Evolutionary conservation across 2,888 invertebrate genomes (phyloP).

Genomic region (Apomyelois bistriatella): DNA sequence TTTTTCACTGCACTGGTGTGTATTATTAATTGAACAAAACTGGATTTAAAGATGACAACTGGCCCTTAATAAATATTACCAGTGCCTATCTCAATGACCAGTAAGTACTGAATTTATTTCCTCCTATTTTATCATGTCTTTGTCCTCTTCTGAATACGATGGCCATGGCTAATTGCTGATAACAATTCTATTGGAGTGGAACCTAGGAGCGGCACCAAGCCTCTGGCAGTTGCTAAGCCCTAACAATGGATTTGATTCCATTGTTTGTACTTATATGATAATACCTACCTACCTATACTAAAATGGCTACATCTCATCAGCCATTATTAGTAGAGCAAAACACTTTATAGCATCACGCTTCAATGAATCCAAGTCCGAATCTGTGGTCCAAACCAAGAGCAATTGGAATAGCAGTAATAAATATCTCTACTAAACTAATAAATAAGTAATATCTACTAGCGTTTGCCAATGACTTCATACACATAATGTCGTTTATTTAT

Average conservation of each 20-base stretch:
- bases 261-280: not conserved
- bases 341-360: slow-evolving; percentile 13
- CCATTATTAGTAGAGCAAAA: slow-evolving; percentile 9
- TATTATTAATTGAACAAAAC: too few relatives aligned
- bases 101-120: not conserved
- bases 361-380: not conserved
- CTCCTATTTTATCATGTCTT: not conserved
- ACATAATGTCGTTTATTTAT: too few relatives aligned
- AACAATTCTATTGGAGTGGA: not conserved
- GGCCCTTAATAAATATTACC: too few relatives aligned
- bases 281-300: too few relatives aligned
- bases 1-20: too few relatives aligned
- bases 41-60: too few relatives aligned
- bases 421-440: too few relatives aligned
- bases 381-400: not conserved
- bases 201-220: slow-evolving; percentile 13
- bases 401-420: not conserved
- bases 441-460: too few relatives aligned
- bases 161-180: not conserved
- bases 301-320: too few relatives aligned
- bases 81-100: not conserved
- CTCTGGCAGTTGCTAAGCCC: not conserved
- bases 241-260: slow-evolving; percentile 10
- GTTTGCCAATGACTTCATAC: too few relatives aligned
- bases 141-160: not conserved